A percentile compares a stretch with the other conserved stretches of the same genome.
These are phyloP conservation scores for Saturnia pavonia DNA, from an alignment of 2,888 invertebrate genomes.

Conservation along the genomic window DNA sequence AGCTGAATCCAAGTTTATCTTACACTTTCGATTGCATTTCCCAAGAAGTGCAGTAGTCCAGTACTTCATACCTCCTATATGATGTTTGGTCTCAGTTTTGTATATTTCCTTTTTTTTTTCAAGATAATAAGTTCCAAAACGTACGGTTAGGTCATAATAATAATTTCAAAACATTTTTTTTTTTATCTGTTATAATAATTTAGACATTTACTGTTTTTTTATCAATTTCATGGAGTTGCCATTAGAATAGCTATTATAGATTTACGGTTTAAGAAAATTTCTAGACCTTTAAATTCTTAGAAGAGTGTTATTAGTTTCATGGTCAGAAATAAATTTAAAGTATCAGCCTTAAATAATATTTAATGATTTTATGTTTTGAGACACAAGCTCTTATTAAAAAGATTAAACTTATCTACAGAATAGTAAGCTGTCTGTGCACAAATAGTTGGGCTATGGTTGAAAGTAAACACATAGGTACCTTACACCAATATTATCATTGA, in stretches of 20 bases:
- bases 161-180: too few relatives aligned
- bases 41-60: background rate
- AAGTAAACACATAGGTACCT: constrained; percentile 54
- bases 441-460: constrained; percentile 73
- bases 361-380: background rate
- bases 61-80: background rate
- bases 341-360: too few relatives aligned
- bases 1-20: background rate
- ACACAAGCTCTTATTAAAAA: background rate
- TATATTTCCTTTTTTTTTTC: too few relatives aligned
- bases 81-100: too few relatives aligned
- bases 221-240: background rate
- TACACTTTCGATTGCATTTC: background rate
- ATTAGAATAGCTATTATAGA: background rate
- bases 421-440: constrained; percentile 39
- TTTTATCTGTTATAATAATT: too few relatives aligned
- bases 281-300: background rate
- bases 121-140: too few relatives aligned
- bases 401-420: background rate
- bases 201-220: background rate
- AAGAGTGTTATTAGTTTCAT: background rate
- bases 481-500: constrained; percentile 38
- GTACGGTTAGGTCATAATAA: too few relatives aligned
- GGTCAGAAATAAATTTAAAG: background rate
- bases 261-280: background rate